phyloP scores from a whole-genome alignment of 92 coral and sea anemone species.

The Zoanthus sociatus region DNA sequence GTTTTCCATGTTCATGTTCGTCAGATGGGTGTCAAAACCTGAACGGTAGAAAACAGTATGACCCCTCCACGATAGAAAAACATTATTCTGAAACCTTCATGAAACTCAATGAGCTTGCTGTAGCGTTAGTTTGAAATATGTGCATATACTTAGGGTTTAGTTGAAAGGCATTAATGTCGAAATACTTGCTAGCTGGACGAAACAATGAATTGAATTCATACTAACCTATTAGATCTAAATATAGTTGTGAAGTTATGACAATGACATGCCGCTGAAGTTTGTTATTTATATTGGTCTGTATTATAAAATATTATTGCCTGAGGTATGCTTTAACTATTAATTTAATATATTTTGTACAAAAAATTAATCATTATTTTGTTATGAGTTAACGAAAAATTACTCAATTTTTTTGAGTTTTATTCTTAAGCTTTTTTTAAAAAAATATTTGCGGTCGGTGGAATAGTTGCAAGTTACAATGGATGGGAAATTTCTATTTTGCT shows the following conservation, averaged over 20 bases:
- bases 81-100: constrained; percentile 93
- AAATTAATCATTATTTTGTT: too few relatives aligned
- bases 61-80: constrained; percentile 75
- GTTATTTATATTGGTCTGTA: constrained; percentile 21
- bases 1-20: constrained; percentile 95
- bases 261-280: constrained; percentile 12
- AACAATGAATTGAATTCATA: constrained; percentile 35
- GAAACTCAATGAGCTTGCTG: constrained; percentile 67
- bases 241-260: constrained; percentile 43
- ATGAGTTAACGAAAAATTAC: too few relatives aligned
- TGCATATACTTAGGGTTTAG: constrained; percentile 18
- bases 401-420: too few relatives aligned
- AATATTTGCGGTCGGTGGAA: too few relatives aligned
- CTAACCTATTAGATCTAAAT: constrained; percentile 29
- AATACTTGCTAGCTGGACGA: not conserved
- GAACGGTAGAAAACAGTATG: constrained; percentile 91
- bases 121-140: constrained; percentile 42
- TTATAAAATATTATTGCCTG: not conserved
- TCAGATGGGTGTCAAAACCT: constrained; percentile 84
- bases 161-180: constrained; percentile 3
- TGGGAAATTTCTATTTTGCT: too few relatives aligned
- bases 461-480: too few relatives aligned
- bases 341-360: not conserved
- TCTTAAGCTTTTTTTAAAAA: too few relatives aligned
- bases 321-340: not conserved